Conservation (phyloP, 2,888 invertebrate genomes). For the Leptinotarsa haldemani region DNA sequence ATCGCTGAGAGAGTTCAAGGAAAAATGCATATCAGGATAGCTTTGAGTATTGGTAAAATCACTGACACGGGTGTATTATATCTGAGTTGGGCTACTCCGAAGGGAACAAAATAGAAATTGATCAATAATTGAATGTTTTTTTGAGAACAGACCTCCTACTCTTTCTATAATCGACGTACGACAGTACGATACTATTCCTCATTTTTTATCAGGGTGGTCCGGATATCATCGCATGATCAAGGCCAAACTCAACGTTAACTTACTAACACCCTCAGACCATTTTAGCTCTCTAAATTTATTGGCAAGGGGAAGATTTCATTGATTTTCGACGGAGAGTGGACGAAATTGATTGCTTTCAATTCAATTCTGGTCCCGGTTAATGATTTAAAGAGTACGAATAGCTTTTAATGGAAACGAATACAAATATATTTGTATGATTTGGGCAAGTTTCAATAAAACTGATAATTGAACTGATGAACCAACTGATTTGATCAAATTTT, state of each 20-base stretch:
- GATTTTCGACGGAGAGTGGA: constrained; percentile 31
- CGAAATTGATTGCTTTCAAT: constrained; percentile 30
- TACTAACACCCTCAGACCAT: background rate
- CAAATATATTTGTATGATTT: too few relatives aligned
- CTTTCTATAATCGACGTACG: background rate
- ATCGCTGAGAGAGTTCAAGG: too few relatives aligned
- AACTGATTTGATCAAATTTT: too few relatives aligned
- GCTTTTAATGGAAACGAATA: background rate
- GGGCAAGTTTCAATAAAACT: too few relatives aligned
- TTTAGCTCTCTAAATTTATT: background rate
- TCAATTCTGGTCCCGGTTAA: constrained; percentile 21
- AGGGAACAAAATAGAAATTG: too few relatives aligned
- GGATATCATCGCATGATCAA: background rate
- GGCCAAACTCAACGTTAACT: background rate
- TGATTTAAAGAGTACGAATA: constrained; percentile 13
- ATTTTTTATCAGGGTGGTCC: background rate
- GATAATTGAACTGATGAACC: too few relatives aligned
- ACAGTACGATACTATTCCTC: background rate
- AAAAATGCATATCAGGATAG: too few relatives aligned
- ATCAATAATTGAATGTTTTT: too few relatives aligned
- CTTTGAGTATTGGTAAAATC: too few relatives aligned
- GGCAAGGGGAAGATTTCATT: constrained; percentile 30
- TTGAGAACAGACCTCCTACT: too few relatives aligned
- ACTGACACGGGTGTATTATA: too few relatives aligned
- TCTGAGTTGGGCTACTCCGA: too few relatives aligned